Evolutionary conservation across 2,888 invertebrate genomes (phyloP).

Genomic region (Azorinus chamasolen): DNA sequence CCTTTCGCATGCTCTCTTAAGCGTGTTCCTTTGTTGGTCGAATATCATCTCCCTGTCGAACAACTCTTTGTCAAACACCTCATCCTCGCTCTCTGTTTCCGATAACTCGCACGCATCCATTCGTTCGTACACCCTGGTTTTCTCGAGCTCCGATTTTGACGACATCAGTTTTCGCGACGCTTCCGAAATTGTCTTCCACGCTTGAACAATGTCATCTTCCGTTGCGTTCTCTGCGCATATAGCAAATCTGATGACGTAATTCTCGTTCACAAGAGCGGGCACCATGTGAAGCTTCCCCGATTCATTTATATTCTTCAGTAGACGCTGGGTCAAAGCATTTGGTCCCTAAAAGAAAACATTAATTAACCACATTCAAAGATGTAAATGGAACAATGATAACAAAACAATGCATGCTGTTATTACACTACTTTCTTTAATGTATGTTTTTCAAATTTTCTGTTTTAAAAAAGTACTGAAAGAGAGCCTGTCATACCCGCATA

Average conservation of each 20-base stretch:
- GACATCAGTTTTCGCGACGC: slow-evolving; percentile 60
- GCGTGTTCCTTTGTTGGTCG: slow-evolving; percentile 76
- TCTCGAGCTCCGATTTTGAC: slow-evolving; percentile 59
- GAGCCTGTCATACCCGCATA: too few species aligned
- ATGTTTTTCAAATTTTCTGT: too few species aligned
- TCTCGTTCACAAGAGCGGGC: slow-evolving; percentile 95
- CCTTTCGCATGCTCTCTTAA: slow-evolving; percentile 75
- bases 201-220: slow-evolving; percentile 90
- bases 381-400: too few species aligned
- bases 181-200: slow-evolving; percentile 86
- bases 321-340: slow-evolving; percentile 94
- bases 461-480: too few species aligned
- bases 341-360: slow-evolving; percentile 87
- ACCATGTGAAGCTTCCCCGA: slow-evolving; percentile 99
- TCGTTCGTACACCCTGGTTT: slow-evolving; percentile 51
- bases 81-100: slow-evolving; percentile 75
- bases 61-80: slow-evolving; percentile 75
- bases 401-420: too few species aligned
- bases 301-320: slow-evolving; percentile 96
- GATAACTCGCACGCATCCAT: slow-evolving; percentile 61
- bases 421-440: too few species aligned
- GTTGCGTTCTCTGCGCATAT: slow-evolving; percentile 96
- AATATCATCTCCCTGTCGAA: slow-evolving; percentile 77
- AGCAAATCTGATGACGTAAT: slow-evolving; percentile 97
- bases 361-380: neutral